A percentile compares a stretch with the other conserved stretches of the same genome.
These are phyloP conservation scores for Drosophila tsacasi DNA, from an alignment of 1,140 invertebrate species.

Conservation along the genomic window DNA sequence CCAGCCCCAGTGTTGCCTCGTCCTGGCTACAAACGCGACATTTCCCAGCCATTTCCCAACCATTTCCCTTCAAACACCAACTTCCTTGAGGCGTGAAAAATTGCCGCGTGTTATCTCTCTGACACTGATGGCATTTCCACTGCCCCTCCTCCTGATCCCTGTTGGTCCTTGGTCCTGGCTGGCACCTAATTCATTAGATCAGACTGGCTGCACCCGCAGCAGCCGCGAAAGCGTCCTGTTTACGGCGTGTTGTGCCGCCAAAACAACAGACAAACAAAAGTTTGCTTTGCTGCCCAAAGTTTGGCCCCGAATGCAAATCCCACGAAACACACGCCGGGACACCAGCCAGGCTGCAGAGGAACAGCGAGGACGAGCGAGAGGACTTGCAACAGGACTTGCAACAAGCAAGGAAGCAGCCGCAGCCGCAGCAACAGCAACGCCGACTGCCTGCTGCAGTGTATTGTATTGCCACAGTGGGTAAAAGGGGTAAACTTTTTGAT, in stretches of 20 bases:
- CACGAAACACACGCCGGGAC: conserved; percentile 19
- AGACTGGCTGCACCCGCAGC: conserved; percentile 18
- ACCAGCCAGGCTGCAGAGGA: neutral
- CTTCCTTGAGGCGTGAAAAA: conserved; percentile 29
- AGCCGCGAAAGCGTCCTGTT: conserved; percentile 8
- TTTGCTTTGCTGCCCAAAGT: conserved; percentile 43
- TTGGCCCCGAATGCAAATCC: conserved; percentile 46
- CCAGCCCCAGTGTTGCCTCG: neutral
- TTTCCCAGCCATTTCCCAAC: conserved; percentile 13
- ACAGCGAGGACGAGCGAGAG: neutral
- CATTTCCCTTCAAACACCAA: conserved; percentile 7
- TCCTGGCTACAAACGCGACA: conserved; percentile 10
- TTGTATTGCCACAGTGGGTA: neutral
- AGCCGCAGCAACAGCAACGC: neutral
- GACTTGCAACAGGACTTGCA: conserved; percentile 7
- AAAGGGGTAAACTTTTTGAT: too few species aligned
- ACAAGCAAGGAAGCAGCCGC: neutral
- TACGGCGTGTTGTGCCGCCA: conserved; percentile 39
- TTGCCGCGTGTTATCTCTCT: conserved; percentile 31
- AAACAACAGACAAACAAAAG: conserved; percentile 58
- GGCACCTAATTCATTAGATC: conserved; percentile 51
- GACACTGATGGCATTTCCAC: conserved; percentile 27
- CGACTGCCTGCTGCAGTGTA: conserved; percentile 5
- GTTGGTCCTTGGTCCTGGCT: neutral
- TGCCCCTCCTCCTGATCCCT: neutral